Conservation (phyloP, 2,888 invertebrate genomes). For the Oscheius myriophilus region DNA sequence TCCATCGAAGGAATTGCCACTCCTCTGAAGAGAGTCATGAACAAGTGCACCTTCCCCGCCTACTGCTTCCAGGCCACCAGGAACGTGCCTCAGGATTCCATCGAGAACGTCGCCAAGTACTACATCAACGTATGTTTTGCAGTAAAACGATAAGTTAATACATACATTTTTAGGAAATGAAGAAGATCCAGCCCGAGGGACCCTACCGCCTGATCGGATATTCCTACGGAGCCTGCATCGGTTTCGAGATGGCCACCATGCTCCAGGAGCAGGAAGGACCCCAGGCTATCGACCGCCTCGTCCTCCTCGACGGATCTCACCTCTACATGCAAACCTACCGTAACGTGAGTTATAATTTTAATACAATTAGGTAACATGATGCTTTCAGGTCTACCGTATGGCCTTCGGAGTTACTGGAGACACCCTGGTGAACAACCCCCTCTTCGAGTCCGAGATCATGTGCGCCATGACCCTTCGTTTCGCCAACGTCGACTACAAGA, state of each 20-base stretch:
- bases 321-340: slow-evolving; percentile 73
- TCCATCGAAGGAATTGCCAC: slow-evolving; percentile 83
- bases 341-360: slow-evolving; percentile 52
- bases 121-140: slow-evolving; percentile 63
- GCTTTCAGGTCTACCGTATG: slow-evolving; percentile 65
- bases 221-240: slow-evolving; percentile 92
- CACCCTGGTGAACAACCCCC: slow-evolving; percentile 69
- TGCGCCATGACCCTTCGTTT: slow-evolving; percentile 85
- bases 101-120: slow-evolving; percentile 66
- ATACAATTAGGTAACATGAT: not conserved
- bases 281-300: slow-evolving; percentile 74
- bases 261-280: slow-evolving; percentile 76
- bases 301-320: slow-evolving; percentile 85
- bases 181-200: slow-evolving; percentile 81
- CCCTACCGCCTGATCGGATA: slow-evolving; percentile 92
- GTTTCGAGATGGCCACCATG: slow-evolving; percentile 91
- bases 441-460: slow-evolving; percentile 76
- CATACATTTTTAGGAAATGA: slow-evolving; percentile 76
- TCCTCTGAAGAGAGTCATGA: slow-evolving; percentile 76
- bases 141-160: not conserved
- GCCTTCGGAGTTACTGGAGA: slow-evolving; percentile 71
- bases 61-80: slow-evolving; percentile 70
- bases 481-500: slow-evolving; percentile 79
- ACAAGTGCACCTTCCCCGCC: slow-evolving; percentile 75
- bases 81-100: slow-evolving; percentile 67